Base-by-base conservation (phyloP, 2,113 vertebrate genomes). In the Vanacampus margaritifer region DNA sequence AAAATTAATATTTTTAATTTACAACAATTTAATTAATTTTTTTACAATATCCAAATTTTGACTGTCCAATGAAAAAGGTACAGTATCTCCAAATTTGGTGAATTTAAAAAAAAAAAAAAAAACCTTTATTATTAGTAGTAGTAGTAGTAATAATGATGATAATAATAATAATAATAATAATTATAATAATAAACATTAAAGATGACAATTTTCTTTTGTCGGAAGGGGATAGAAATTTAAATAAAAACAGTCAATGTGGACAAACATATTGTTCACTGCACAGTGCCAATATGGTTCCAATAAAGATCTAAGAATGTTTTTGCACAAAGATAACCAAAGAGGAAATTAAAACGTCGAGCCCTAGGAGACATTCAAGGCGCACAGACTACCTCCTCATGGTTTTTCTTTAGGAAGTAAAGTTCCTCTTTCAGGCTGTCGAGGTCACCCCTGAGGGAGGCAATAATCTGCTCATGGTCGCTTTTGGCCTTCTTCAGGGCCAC, bases 361-460 rank as follows among this genome's bases (percentile, higher is more conserved):
- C 48, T 35, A 4, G 32, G 1, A 8, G 8, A 14, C 16, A 17
- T 37, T 32, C 45, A 45, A 68, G 9, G 28, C 14, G 48, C 11
- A 57, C 80, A 81, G 67, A 93, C 82, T 68, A 95, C 95, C 92
- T 98, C 95, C 57, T 94, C 93, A 0, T 97, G 95, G 83, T 92
- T 95, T 88, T 93, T 98, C 92, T 92, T 96, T 59, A 98, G 92
- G 78, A 93, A 91, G 45, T 93, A 92, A 39, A 98, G 88, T 66
- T 96, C 96, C 71, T 96, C 93, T 79, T 91, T 93, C 60, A 98
- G 91, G 59, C 93, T 94, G 88, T 97, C 94, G 75, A 96, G 91
- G 35, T 96, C 93, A 54, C 93, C 94, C 59, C 94, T 92, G 72
- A 98, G 87, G 54, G 82, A 95, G 78, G 84, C 85, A 16, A 97